Conservation (phyloP, 2,797 vertebrate genomes). For the Pristis pectinata region DNA sequence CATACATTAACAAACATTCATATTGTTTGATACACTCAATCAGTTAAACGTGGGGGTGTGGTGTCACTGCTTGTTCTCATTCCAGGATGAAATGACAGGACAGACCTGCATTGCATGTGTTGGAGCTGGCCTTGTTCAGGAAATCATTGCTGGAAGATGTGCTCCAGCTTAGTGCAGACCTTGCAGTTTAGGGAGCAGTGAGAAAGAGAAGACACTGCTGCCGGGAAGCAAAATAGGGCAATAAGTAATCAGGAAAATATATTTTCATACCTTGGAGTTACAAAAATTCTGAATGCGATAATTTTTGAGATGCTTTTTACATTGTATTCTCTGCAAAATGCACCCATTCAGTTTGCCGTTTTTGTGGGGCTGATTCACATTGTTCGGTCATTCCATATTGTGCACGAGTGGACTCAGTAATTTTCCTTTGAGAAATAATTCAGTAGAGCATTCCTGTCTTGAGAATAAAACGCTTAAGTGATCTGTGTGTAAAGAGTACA, state of each 20-base stretch:
- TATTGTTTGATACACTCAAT: too few relatives aligned
- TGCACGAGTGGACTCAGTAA: slow-evolving; percentile 44
- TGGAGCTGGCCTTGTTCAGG: too few relatives aligned
- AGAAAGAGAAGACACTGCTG: too few relatives aligned
- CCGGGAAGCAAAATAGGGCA: too few relatives aligned
- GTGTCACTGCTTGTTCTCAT: too few relatives aligned
- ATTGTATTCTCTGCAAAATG: slow-evolving; percentile 58
- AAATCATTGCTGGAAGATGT: too few relatives aligned
- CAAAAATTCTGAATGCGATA: background rate
- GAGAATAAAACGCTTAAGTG: background rate
- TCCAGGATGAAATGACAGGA: too few relatives aligned
- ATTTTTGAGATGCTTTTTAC: slow-evolving; percentile 52
- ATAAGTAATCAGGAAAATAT: background rate
- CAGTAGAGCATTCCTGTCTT: background rate
- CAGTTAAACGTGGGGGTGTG: too few relatives aligned
- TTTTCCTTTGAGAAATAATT: background rate
- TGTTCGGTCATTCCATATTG: slow-evolving; percentile 59
- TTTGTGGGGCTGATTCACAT: slow-evolving; percentile 51
- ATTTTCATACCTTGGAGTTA: background rate
- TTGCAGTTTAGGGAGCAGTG: too few relatives aligned
- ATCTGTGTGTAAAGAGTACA: background rate
- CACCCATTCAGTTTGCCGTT: slow-evolving; percentile 47
- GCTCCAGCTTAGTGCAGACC: too few relatives aligned
- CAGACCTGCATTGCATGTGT: too few relatives aligned
- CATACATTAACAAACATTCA: too few relatives aligned